phyloP scores from a whole-genome alignment of 2,888 invertebrate genomes.

The Lasioglossum leucozonium region DNA sequence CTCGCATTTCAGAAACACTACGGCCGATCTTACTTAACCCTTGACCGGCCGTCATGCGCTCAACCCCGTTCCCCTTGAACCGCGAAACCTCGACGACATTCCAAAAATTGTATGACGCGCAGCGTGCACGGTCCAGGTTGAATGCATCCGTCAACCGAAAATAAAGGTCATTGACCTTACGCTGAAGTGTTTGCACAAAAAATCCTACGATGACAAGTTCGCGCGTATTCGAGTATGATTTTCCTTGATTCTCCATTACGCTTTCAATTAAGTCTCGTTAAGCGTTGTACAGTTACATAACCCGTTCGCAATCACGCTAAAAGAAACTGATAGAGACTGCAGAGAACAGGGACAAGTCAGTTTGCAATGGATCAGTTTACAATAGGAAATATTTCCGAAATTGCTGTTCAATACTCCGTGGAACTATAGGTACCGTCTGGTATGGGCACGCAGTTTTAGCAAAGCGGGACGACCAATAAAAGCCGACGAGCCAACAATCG shows the following conservation, averaged over 20 bases:
- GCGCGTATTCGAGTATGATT: too few relatives aligned
- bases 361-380: not conserved
- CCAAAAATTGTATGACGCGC: not conserved
- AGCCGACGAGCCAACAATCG: not conserved
- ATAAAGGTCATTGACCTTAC: not conserved
- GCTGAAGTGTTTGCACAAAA: not conserved
- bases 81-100: not conserved
- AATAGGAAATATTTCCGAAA: too few relatives aligned
- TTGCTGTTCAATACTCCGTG: not conserved
- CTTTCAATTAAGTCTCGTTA: not conserved
- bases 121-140: not conserved
- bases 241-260: not conserved
- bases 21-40: not conserved
- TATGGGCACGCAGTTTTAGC: not conserved
- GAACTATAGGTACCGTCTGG: too few relatives aligned
- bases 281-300: not conserved
- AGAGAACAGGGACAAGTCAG: not conserved
- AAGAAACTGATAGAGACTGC: not conserved
- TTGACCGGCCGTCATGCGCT: not conserved
- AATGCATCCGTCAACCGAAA: not conserved
- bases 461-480: not conserved
- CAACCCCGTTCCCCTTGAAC: not conserved
- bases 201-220: not conserved
- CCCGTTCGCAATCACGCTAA: not conserved
- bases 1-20: slow-evolving; percentile 17